Evolutionary conservation across 2,888 invertebrate genomes (phyloP).

Genomic region (Phlogophora meticulosa): DNA sequence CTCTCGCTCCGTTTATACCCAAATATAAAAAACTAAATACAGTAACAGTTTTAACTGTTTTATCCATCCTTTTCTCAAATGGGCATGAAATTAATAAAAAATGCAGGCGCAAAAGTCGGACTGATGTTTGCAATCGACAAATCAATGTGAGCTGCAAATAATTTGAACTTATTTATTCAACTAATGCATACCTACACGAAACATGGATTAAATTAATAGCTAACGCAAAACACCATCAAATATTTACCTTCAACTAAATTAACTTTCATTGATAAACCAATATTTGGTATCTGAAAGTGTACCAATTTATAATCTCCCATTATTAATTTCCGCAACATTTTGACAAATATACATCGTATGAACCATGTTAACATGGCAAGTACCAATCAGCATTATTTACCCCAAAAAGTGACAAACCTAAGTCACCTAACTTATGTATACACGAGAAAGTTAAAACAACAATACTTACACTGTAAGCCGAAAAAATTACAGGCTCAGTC

Average conservation of each 20-base stretch:
- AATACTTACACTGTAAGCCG: conserved; percentile 59
- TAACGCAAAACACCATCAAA: conserved; percentile 36
- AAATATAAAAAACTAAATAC: no score
- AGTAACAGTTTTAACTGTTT: no score
- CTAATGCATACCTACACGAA: conserved; percentile 11
- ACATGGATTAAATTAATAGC: conserved; percentile 27
- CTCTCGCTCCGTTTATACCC: no score
- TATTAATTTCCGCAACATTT: conserved; percentile 22
- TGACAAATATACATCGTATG: conserved; percentile 2
- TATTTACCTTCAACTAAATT: conserved; percentile 39
- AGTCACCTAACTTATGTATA: conserved; percentile 48
- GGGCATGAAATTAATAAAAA: no score
- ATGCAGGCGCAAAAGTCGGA: no score
- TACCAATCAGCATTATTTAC: conserved; percentile 1
- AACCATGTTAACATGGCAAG: conserved; percentile 16
- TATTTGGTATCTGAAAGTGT: conserved; percentile 36
- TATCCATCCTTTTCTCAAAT: no score
- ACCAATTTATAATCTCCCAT: conserved; percentile 10
- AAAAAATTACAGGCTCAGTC: conserved; percentile 66
- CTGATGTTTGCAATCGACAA: not conserved
- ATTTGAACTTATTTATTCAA: conserved; percentile 8
- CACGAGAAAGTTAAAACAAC: conserved; percentile 49
- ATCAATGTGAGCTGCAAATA: not conserved
- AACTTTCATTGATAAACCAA: conserved; percentile 29
- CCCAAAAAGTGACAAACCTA: conserved; percentile 21